Evolutionary conservation across 2,113 vertebrate genomes (phyloP).

Genomic region (Amblyopsis rosae): DNA sequence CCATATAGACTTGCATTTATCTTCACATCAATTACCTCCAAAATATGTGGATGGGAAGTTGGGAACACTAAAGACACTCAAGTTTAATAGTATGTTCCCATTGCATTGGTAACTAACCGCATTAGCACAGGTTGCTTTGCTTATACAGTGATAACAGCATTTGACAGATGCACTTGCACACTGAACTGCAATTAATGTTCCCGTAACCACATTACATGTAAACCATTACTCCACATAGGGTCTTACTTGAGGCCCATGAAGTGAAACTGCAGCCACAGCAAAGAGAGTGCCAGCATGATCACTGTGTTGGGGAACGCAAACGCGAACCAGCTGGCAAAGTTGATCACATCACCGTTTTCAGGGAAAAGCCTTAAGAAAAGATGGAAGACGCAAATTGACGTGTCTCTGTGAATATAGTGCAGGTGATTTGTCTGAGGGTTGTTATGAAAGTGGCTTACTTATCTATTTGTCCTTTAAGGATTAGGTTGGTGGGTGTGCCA

Average conservation of each 20-base stretch:
- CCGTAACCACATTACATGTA: not conserved
- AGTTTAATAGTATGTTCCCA: no score
- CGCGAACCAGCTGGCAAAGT: slow-evolving; percentile 91
- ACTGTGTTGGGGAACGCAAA: slow-evolving; percentile 88
- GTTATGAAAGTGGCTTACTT: slow-evolving; percentile 72
- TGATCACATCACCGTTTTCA: slow-evolving; percentile 76
- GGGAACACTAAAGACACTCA: no score
- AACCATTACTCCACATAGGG: not conserved
- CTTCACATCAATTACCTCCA: no score
- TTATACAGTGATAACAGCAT: no score
- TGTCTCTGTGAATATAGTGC: no score
- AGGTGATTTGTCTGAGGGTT: no score
- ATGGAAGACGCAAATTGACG: not conserved
- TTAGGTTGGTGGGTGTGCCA: slow-evolving; percentile 89
- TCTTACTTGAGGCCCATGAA: slow-evolving; percentile 91
- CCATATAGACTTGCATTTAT: no score
- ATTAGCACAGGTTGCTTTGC: no score
- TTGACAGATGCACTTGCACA: no score
- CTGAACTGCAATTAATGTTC: no score
- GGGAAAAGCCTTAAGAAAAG: slow-evolving; percentile 77
- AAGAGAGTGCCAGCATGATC: slow-evolving; percentile 80
- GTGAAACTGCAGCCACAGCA: slow-evolving; percentile 86
- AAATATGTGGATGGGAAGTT: no score
- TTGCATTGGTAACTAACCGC: no score
- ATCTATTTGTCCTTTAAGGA: slow-evolving; percentile 88